Evolutionary conservation across 2,797 vertebrate genomes (phyloP).

Genomic region (Sebastes reedi): DNA sequence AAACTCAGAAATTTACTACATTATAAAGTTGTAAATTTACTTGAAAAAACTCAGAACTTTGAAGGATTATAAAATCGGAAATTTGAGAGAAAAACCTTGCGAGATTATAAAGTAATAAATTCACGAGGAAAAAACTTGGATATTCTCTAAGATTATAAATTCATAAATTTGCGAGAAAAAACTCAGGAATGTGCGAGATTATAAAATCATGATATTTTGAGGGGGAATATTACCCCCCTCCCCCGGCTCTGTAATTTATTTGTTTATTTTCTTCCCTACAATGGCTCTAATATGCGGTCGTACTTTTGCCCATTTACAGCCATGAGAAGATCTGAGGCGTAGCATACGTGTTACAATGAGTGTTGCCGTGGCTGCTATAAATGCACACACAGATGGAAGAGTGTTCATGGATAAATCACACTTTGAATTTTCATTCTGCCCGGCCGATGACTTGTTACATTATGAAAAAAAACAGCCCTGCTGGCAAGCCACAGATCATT

Average conservation of each 20-base stretch:
- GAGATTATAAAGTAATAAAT: no score
- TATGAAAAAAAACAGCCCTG: neutral
- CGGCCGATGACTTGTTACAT: neutral
- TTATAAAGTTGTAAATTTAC: no score
- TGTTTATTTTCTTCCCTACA: rapidly evolving
- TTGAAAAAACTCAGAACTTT: no score
- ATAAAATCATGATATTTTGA: rapidly evolving
- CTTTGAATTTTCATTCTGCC: neutral
- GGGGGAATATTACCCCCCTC: no score
- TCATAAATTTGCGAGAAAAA: no score
- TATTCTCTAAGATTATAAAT: no score
- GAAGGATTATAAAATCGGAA: no score
- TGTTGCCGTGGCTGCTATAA: neutral
- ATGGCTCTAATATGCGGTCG: no score
- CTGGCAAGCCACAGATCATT: neutral
- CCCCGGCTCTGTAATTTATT: no score
- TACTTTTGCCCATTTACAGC: neutral
- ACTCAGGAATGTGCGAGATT: rapidly evolving
- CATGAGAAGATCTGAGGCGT: neutral
- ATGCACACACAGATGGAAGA: neutral
- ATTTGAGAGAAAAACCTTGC: no score
- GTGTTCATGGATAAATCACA: neutral
- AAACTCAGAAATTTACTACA: no score
- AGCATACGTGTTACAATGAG: neutral
- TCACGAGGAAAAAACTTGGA: no score